Evolutionary conservation across 2,888 invertebrate genomes (phyloP).

Genomic region (Dione juno): DNA sequence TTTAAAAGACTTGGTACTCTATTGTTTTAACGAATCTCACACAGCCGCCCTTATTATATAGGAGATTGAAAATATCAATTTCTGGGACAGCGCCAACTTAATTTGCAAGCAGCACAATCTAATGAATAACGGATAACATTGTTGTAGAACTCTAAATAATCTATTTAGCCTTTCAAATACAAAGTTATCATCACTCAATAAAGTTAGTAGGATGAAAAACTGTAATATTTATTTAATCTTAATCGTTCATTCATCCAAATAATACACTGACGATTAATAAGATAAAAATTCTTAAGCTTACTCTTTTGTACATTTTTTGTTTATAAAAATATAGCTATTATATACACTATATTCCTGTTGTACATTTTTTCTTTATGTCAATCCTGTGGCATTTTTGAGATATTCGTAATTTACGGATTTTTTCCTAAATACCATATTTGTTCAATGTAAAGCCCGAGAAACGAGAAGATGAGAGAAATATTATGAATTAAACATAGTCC

Average conservation of each 20-base stretch:
- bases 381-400: too few species aligned
- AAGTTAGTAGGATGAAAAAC: not conserved
- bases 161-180: constrained; percentile 39
- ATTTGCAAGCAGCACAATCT: constrained; percentile 50
- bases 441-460: too few species aligned
- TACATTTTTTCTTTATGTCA: too few species aligned
- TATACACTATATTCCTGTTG: too few species aligned
- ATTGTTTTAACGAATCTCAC: constrained; percentile 7
- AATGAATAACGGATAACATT: constrained; percentile 53
- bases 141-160: constrained; percentile 44
- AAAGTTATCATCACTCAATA: constrained; percentile 33
- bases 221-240: not conserved
- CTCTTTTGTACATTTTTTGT: too few species aligned
- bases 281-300: not conserved
- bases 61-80: constrained; percentile 48
- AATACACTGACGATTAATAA: too few species aligned
- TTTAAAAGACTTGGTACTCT: not conserved
- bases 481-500: too few species aligned
- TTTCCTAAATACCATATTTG: too few species aligned
- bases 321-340: too few species aligned
- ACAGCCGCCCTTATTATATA: constrained; percentile 20
- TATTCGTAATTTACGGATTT: too few species aligned
- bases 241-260: not conserved
- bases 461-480: too few species aligned
- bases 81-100: constrained; percentile 49